These are phyloP conservation scores for Grammomys surdaster DNA, from an alignment of 2,113 vertebrate species.

Conservation along the genomic window DNA sequence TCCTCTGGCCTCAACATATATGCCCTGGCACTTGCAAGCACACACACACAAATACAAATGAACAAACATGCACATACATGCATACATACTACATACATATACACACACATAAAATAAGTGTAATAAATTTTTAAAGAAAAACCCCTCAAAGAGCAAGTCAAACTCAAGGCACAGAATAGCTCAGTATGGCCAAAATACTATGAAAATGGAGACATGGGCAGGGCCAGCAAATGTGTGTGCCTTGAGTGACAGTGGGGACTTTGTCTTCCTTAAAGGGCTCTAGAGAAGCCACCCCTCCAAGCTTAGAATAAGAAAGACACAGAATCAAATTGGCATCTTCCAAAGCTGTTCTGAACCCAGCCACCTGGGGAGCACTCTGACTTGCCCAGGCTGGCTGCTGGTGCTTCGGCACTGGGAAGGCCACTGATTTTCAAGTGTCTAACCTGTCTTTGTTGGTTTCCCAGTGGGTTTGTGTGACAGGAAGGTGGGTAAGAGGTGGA, in stretches of 20 bases:
- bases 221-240: too few species aligned
- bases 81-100: neutral
- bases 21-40: neutral
- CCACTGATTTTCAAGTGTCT: too few species aligned
- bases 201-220: too few species aligned
- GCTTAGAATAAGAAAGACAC: neutral
- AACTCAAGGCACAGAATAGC: neutral
- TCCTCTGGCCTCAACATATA: neutral
- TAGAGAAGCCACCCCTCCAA: neutral
- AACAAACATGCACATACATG: neutral
- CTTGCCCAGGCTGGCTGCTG: neutral
- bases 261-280: neutral
- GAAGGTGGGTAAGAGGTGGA: neutral
- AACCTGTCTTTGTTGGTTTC: neutral
- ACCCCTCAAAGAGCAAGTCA: neutral
- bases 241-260: accelerated
- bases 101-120: neutral
- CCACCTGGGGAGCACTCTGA: accelerated
- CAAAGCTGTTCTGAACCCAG: too few species aligned
- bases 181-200: accelerated
- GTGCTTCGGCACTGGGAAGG: neutral
- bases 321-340: neutral
- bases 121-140: neutral
- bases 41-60: neutral
- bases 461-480: neutral